Conservation (phyloP, 2,113 vertebrate genomes). For the Mystacornis crossleyi region DNA sequence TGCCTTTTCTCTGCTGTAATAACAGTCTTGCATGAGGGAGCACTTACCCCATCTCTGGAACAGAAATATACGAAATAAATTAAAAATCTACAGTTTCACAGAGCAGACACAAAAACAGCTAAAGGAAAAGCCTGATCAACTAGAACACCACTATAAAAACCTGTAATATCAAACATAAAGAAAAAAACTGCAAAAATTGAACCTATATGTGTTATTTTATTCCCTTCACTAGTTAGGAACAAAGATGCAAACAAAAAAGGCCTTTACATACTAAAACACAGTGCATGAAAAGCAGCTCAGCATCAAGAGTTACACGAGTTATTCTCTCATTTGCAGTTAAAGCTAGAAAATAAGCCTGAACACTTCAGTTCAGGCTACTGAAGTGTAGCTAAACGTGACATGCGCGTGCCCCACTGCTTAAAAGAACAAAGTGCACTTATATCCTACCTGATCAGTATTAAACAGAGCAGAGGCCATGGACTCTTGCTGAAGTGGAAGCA, state of each 20-base stretch:
- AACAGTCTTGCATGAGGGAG: not conserved
- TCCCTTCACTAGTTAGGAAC: not conserved
- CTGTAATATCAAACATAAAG: not conserved
- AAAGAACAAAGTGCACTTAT: constrained; percentile 54
- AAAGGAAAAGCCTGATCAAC: not conserved
- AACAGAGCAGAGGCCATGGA: constrained; percentile 51
- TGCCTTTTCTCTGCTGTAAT: not conserved
- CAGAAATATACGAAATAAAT: not conserved
- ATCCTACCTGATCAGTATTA: constrained; percentile 60
- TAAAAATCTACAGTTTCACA: not conserved
- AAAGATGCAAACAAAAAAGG: not conserved
- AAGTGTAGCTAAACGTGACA: not conserved
- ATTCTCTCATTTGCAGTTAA: not conserved
- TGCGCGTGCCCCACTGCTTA: constrained; percentile 14
- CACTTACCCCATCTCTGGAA: not conserved
- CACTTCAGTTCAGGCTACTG: not conserved
- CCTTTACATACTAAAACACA: not conserved
- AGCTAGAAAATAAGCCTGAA: not conserved
- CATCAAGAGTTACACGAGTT: not conserved
- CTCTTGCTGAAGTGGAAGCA: constrained; percentile 67
- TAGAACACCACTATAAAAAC: not conserved
- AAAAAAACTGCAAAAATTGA: not conserved
- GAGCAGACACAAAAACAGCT: not conserved
- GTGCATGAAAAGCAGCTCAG: not conserved
- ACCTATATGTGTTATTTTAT: not conserved